Percentiles rank a stretch among this genome's conserved stretches.
These are phyloP conservation scores for Tyrophagus putrescentiae DNA, from an alignment of 1,140 invertebrate species.

Conservation along the genomic window DNA sequence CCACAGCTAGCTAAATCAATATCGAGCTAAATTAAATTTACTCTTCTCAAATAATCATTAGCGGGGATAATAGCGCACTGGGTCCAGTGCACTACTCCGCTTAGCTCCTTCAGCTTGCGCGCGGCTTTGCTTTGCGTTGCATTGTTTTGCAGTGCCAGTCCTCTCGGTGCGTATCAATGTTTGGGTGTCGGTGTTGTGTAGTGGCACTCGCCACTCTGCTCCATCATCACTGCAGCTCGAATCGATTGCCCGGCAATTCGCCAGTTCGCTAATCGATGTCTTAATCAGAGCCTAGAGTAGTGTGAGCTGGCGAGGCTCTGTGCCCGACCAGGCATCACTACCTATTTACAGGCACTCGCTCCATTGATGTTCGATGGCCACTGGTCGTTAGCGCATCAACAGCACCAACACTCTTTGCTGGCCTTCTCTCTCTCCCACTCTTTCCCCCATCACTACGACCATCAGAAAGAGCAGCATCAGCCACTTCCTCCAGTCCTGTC, in stretches of 20 bases:
- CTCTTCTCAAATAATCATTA: constrained; percentile 14
- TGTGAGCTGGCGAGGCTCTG: no score
- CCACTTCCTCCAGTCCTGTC: no score
- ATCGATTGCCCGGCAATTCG: constrained; percentile 12
- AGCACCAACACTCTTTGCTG: no score
- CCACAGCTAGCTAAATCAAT: constrained; percentile 14
- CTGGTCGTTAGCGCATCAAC: not conserved
- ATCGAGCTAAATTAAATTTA: constrained; percentile 16
- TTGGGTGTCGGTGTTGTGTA: not conserved
- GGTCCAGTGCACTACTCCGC: no score
- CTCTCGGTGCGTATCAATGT: not conserved
- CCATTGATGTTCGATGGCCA: not conserved
- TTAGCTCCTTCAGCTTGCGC: no score
- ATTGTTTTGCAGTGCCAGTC: no score
- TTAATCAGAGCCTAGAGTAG: constrained; percentile 7
- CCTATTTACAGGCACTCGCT: not conserved
- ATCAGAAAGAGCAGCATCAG: no score
- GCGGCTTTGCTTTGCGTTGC: no score
- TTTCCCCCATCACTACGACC: no score
- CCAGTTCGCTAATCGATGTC: constrained; percentile 9
- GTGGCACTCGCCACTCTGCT: no score
- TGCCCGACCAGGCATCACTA: no score
- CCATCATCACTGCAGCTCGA: not conserved
- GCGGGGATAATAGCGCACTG: constrained; percentile 6
- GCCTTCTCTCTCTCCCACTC: no score